These are phyloP conservation scores for Ptyas mucosa DNA, from an alignment of 2,113 vertebrate species.

Conservation along the genomic window DNA sequence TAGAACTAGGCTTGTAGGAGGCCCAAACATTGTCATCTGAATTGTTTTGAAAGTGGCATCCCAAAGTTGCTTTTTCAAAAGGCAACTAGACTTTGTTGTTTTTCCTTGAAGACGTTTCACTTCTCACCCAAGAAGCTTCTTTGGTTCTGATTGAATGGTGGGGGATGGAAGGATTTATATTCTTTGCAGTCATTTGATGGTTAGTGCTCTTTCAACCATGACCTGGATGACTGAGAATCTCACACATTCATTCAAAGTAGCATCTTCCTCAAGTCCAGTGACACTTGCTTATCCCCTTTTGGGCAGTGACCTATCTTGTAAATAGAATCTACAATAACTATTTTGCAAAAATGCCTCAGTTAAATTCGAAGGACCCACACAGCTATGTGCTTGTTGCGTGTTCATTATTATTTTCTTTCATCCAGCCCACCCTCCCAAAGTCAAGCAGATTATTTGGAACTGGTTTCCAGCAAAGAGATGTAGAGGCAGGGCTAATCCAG, in stretches of 20 bases:
- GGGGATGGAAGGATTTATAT: not conserved
- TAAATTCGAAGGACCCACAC: not conserved
- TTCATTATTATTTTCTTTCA: not conserved
- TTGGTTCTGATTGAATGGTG: not conserved
- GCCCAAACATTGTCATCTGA: not conserved
- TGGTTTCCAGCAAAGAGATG: not conserved
- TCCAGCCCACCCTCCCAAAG: not conserved
- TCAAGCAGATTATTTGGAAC: not conserved
- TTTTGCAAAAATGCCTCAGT: not conserved
- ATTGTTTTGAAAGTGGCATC: not conserved
- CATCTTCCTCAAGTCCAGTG: not conserved
- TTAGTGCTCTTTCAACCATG: not conserved
- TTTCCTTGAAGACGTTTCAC: not conserved
- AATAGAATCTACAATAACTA: not conserved
- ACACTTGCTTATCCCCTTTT: not conserved
- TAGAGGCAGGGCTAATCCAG: not conserved
- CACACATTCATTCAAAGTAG: no score
- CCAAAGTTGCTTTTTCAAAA: not conserved
- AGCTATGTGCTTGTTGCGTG: not conserved
- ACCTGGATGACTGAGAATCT: not conserved
- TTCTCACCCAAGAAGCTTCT: not conserved
- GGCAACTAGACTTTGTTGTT: not conserved
- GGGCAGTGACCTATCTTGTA: no score
- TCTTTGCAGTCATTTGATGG: not conserved
- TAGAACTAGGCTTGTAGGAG: not conserved